These are phyloP conservation scores for Bombyx mori DNA, from an alignment of 1,140 invertebrate genomes.

Conservation along the genomic window ASM3026992v2 NC_085117.1:16542501-16543000, in stretches of 20 bases:
- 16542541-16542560: slow-evolving; percentile 52
- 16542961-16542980: slow-evolving; percentile 54
- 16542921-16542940: slow-evolving; percentile 16
- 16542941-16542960: slow-evolving; percentile 32
- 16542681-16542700: slow-evolving; percentile 41
- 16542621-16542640: slow-evolving; percentile 44
- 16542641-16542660: slow-evolving; percentile 49
- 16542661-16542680: slow-evolving; percentile 10
- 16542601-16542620: slow-evolving; percentile 48
- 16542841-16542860: no score
- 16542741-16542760: no score
- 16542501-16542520: slow-evolving; percentile 40
- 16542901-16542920: slow-evolving; percentile 17
- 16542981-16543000: slow-evolving; percentile 66
- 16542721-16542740: slow-evolving; percentile 11
- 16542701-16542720: slow-evolving; percentile 25
- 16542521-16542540: slow-evolving; percentile 49
- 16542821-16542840: no score
- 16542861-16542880: no score
- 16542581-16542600: slow-evolving; percentile 58
- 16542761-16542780: not conserved
- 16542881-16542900: no score
- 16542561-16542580: slow-evolving; percentile 62
- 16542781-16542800: no score
- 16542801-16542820: no score